phyloP scores from a whole-genome alignment of 2,797 vertebrate species.

The Gorsachius magnificus region DNA sequence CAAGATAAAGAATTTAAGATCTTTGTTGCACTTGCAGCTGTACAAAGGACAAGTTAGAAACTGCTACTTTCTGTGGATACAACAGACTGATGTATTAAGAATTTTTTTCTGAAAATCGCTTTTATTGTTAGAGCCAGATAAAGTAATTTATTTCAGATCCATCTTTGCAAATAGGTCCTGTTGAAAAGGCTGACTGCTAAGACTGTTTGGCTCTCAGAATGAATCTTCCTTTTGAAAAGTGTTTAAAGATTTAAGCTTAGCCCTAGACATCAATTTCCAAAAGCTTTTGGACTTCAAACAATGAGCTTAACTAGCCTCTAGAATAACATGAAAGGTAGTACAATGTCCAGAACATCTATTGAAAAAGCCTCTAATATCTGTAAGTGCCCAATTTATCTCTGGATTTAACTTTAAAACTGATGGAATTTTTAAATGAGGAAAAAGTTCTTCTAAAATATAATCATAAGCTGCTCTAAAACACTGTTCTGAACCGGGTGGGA shows the following conservation, averaged over 20 bases:
- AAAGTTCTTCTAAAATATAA: slow-evolving; percentile 29
- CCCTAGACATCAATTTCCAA: slow-evolving; percentile 40
- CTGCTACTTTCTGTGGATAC: background rate
- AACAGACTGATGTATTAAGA: background rate
- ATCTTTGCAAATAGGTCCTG: slow-evolving; percentile 27
- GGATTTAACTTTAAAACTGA: slow-evolving; percentile 45
- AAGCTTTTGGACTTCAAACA: slow-evolving; percentile 51
- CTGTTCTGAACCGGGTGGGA: background rate
- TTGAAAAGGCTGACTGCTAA: slow-evolving; percentile 20
- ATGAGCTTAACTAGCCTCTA: slow-evolving; percentile 43
- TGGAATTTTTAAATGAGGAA: slow-evolving; percentile 41
- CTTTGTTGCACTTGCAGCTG: background rate
- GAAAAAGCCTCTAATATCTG: slow-evolving; percentile 19
- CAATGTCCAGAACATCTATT: slow-evolving; percentile 29
- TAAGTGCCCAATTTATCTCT: slow-evolving; percentile 40
- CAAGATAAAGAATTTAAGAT: background rate
- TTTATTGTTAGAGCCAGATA: background rate
- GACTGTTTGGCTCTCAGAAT: background rate
- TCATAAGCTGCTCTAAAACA: slow-evolving; percentile 38
- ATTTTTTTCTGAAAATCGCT: background rate
- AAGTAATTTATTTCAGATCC: slow-evolving; percentile 40
- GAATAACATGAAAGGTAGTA: slow-evolving; percentile 44
- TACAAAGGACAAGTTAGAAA: background rate
- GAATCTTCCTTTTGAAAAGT: slow-evolving; percentile 43
- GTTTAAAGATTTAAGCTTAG: slow-evolving; percentile 59